Base-by-base conservation (phyloP, 2,113 vertebrate species). In the Aegotheles bennettii region DNA sequence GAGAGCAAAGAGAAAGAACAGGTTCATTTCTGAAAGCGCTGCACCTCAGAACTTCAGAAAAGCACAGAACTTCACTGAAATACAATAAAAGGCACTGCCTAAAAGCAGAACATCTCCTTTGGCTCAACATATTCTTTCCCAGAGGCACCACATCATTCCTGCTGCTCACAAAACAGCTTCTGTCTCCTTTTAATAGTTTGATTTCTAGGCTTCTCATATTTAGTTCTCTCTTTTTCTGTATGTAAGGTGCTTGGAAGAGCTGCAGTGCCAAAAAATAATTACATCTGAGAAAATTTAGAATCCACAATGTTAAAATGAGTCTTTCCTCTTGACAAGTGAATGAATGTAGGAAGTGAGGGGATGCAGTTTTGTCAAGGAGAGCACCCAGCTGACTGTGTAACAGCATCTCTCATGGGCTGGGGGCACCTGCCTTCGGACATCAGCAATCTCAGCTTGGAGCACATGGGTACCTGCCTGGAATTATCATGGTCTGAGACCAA, bases 211-310 rank as follows among this genome's bases (percentile, higher is more conserved):
- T 89, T 87, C 84, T 95, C 69, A 61, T 94, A 87, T 93, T 87
- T 90, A 93, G 96, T 94, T 96, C 92, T 87, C 73, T 84, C 69
- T 70, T 92, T 94, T 94, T 92, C 87, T 56, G 92, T 90, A 93
- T 31, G 45, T 93, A 90, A 94, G 95, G 94, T 77, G 38, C 88
- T 95, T 81, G 93, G 94, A 96, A 87, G 79, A 92, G 84, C 90
- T 96, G 90, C 50, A 76, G 93, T 95, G 90, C 97, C 94, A 96
- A 97, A 94, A 87, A 94, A 83, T 95, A 97, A 96, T 95, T 97
- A 90, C 84, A 96, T 93, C 92, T 96, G 84, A 95, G 90, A 93
- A 95, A 96, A 96, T 94, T 91, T 95, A 94, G 87, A 94, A 93
- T 75, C 84, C 79, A 82, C 61, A 59, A 53, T 60, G 84, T 87